Conservation (phyloP, 2,888 invertebrate species). For the Caenorhabditis doughertyi region DNA sequence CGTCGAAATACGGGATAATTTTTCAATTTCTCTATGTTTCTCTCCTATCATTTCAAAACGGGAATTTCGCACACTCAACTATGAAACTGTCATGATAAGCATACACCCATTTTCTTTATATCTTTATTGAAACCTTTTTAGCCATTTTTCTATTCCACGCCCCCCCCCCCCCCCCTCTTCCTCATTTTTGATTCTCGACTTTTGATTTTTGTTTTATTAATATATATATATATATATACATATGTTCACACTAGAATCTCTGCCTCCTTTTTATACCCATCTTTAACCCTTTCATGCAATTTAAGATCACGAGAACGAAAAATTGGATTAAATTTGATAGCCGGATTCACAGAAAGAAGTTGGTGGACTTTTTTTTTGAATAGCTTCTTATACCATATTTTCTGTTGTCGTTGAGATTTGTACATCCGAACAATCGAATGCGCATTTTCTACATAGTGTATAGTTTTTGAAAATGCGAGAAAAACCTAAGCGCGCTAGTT, state of each 20-base stretch:
- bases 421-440: slow-evolving; percentile 17
- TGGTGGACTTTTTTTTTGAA: slow-evolving; percentile 25
- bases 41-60: slow-evolving; percentile 53
- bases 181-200: slow-evolving; percentile 20
- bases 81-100: slow-evolving; percentile 7
- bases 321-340: background rate
- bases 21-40: slow-evolving; percentile 8
- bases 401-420: slow-evolving; percentile 1
- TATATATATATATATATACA: slow-evolving; percentile 52
- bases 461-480: slow-evolving; percentile 7
- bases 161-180: background rate
- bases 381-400: background rate
- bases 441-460: background rate
- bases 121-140: slow-evolving; percentile 20
- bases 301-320: background rate
- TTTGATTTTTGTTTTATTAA: slow-evolving; percentile 54
- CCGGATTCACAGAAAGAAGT: background rate
- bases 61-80: slow-evolving; percentile 49
- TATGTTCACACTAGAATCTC: slow-evolving; percentile 60
- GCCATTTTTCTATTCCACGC: slow-evolving; percentile 9
- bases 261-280: background rate
- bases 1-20: slow-evolving; percentile 52
- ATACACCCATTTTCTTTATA: background rate
- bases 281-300: slow-evolving; percentile 11
- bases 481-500: slow-evolving; percentile 30